A percentile compares a stretch with the other conserved stretches of the same genome.
Conservation (phyloP, 2,888 invertebrate species). For the Biston stratarius region DNA sequence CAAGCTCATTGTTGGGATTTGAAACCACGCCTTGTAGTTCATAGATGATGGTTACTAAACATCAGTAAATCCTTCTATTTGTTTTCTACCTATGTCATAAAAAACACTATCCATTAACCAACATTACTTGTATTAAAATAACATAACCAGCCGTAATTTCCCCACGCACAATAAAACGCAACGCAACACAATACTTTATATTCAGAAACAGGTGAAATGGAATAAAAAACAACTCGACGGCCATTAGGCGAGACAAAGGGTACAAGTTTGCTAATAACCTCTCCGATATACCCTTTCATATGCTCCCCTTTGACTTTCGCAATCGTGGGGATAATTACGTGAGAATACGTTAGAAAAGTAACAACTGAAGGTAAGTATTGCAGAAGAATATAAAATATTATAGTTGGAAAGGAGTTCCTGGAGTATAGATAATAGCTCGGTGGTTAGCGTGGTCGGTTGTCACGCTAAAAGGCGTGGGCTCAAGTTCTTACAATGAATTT, state of each 20-base stretch:
- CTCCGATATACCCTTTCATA: constrained; percentile 40
- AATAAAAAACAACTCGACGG: constrained; percentile 30
- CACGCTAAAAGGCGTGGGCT: too few species aligned
- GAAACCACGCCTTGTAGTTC: too few species aligned
- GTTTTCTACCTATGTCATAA: too few species aligned
- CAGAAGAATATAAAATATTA: background rate
- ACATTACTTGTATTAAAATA: constrained; percentile 3
- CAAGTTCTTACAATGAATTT: too few species aligned
- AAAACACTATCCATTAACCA: too few species aligned
- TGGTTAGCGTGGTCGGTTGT: too few species aligned
- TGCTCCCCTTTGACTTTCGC: constrained; percentile 40
- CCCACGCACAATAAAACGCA: constrained; percentile 16
- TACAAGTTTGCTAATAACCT: constrained; percentile 46
- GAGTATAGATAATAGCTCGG: background rate
- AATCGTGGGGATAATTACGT: constrained; percentile 31
- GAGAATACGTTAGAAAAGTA: constrained; percentile 15
- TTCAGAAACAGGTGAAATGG: constrained; percentile 22
- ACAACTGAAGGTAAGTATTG: constrained; percentile 1
- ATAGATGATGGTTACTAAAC: too few species aligned
- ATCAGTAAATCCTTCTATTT: too few species aligned
- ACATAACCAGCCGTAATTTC: constrained; percentile 15
- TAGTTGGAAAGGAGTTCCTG: background rate
- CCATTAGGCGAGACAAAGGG: constrained; percentile 41
- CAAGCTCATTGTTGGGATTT: too few species aligned
- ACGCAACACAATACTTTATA: constrained; percentile 24